Percentiles rank a stretch among this genome's conserved stretches.
These are phyloP conservation scores for Gonatopus flavifemur DNA, from an alignment of 1,140 invertebrate species.

Conservation along the genomic window DNA sequence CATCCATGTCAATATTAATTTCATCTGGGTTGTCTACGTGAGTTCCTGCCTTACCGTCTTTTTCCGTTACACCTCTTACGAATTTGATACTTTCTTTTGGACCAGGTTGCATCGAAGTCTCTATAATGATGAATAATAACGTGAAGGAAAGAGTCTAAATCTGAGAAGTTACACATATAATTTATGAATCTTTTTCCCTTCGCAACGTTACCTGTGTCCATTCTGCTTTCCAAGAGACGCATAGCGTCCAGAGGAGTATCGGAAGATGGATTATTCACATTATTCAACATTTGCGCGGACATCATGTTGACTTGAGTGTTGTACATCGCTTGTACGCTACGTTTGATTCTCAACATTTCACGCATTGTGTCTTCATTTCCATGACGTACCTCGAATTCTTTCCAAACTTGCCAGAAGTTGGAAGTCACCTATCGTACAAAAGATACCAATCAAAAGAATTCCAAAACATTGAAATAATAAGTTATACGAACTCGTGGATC, in stretches of 20 bases:
- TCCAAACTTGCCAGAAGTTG: slow-evolving; percentile 98
- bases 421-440: slow-evolving; percentile 69
- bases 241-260: slow-evolving; percentile 80
- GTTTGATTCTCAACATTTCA: slow-evolving; percentile 98
- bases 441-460: slow-evolving; percentile 4
- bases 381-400: slow-evolving; percentile 98
- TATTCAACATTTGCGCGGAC: slow-evolving; percentile 93
- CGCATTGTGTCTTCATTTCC: slow-evolving; percentile 99
- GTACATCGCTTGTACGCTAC: slow-evolving; percentile 95
- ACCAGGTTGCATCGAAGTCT: slow-evolving; percentile 42
- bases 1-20: slow-evolving; percentile 83
- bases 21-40: slow-evolving; percentile 89
- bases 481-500: slow-evolving; percentile 74
- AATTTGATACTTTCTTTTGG: slow-evolving; percentile 75
- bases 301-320: slow-evolving; percentile 98
- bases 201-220: too few species aligned
- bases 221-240: slow-evolving; percentile 84
- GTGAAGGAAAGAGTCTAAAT: background rate
- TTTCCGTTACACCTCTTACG: slow-evolving; percentile 84
- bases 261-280: slow-evolving; percentile 68
- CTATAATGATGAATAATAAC: slow-evolving; percentile 12
- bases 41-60: slow-evolving; percentile 67
- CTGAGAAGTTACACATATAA: background rate
- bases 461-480: background rate
- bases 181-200: background rate